These are phyloP conservation scores for Anaspis maculata DNA, from an alignment of 2,888 invertebrate genomes.

Conservation along the genomic window DNA sequence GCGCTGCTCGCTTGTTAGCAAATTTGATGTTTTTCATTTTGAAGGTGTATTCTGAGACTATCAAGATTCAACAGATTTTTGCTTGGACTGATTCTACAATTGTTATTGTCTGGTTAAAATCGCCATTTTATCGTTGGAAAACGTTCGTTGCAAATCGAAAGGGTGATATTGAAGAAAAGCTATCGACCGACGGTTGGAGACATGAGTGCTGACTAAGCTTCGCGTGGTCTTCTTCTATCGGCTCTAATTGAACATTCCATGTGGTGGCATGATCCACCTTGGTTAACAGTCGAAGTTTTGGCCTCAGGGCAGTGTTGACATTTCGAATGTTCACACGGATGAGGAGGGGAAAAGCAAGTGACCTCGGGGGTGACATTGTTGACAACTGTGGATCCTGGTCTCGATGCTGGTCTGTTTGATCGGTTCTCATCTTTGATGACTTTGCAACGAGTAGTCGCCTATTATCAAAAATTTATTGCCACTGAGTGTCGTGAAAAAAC, in stretches of 20 bases:
- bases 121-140: conserved; percentile 10
- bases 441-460: conserved; percentile 4
- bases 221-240: conserved; percentile 8
- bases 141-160: conserved; percentile 13
- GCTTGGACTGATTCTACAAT: conserved; percentile 12
- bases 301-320: conserved; percentile 1
- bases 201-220: conserved; percentile 8
- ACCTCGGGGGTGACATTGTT: too few relatives aligned
- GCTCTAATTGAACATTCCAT: conserved; percentile 2
- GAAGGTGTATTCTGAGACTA: not conserved
- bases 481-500: not conserved
- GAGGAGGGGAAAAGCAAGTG: not conserved
- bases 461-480: conserved; percentile 1
- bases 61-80: conserved; percentile 4
- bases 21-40: conserved; percentile 3
- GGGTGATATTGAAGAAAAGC: conserved; percentile 6
- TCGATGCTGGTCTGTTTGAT: conserved; percentile 1
- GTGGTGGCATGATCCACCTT: conserved; percentile 5
- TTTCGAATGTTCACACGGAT: not conserved
- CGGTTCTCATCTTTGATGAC: not conserved
- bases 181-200: conserved; percentile 6
- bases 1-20: conserved; percentile 7
- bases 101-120: conserved; percentile 9
- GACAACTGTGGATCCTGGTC: too few relatives aligned
- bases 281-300: conserved; percentile 1